Evolutionary conservation across 2,888 invertebrate genomes (phyloP).

Genomic region (Phyllotreta striolata): DNA sequence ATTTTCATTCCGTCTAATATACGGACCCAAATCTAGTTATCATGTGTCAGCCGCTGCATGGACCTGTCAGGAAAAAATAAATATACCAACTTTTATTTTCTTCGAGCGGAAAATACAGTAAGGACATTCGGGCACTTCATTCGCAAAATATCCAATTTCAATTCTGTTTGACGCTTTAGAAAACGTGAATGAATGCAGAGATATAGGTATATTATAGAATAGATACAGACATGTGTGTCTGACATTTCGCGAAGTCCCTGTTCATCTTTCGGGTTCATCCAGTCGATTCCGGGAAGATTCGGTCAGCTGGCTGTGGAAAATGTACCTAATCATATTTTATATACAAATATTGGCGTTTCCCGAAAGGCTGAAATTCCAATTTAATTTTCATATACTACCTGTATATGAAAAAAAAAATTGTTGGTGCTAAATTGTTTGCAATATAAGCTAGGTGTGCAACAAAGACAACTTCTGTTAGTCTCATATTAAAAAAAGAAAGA

Average conservation of each 20-base stretch:
- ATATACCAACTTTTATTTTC: conserved; percentile 27
- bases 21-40: conserved; percentile 19
- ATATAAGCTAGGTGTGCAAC: too few species aligned
- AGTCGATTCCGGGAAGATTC: conserved; percentile 2
- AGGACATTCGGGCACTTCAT: conserved; percentile 38
- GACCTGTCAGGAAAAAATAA: conserved; percentile 28
- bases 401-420: too few species aligned
- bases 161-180: conserved; percentile 46
- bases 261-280: conserved; percentile 6
- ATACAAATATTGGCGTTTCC: too few species aligned
- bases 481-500: too few species aligned
- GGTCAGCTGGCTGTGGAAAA: neutral
- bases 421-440: too few species aligned
- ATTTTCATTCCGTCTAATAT: conserved; percentile 12
- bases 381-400: too few species aligned
- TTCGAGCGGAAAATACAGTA: conserved; percentile 24
- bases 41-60: conserved; percentile 21
- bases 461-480: too few species aligned
- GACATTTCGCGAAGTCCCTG: conserved; percentile 50
- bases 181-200: conserved; percentile 49
- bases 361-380: too few species aligned
- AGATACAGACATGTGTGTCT: conserved; percentile 53
- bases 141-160: conserved; percentile 48
- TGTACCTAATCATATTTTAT: too few species aligned
- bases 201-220: conserved; percentile 50